Conservation (phyloP, 2,888 invertebrate species). For the Drosophila dives region DNA sequence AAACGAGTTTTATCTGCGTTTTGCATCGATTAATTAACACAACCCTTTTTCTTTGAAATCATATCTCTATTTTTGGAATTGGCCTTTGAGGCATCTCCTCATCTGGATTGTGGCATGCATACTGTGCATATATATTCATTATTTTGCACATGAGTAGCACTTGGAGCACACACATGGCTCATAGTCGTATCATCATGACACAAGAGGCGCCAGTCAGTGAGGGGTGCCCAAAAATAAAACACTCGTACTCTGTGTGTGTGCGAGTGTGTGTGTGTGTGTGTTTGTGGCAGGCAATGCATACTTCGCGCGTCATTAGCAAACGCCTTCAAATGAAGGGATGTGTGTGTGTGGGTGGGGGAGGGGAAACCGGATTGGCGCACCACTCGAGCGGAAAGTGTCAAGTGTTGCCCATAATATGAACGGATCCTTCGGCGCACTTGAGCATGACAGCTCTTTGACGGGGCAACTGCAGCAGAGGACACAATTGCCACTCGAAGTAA, state of each 20-base stretch:
- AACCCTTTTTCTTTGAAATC: background rate
- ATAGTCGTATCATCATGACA: slow-evolving; percentile 33
- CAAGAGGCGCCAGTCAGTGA: slow-evolving; percentile 59
- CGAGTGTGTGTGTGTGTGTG: slow-evolving; percentile 2
- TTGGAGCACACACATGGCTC: slow-evolving; percentile 23
- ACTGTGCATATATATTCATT: slow-evolving; percentile 35
- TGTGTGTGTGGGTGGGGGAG: background rate
- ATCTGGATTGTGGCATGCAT: slow-evolving; percentile 1
- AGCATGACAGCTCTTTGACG: slow-evolving; percentile 81
- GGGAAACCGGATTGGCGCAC: background rate
- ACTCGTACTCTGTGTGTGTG: slow-evolving; percentile 33
- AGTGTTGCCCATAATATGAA: slow-evolving; percentile 82
- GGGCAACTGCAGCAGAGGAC: slow-evolving; percentile 57
- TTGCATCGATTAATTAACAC: slow-evolving; percentile 8
- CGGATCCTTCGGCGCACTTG: slow-evolving; percentile 61
- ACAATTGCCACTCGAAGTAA: slow-evolving; percentile 80
- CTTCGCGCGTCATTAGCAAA: slow-evolving; percentile 83
- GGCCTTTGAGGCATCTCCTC: background rate
- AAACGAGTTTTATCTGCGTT: background rate
- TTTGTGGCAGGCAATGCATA: slow-evolving; percentile 64
- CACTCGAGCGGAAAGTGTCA: slow-evolving; percentile 77
- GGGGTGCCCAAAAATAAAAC: slow-evolving; percentile 67
- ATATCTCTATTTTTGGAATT: slow-evolving; percentile 15
- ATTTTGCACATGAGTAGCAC: slow-evolving; percentile 27
- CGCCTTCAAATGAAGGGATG: slow-evolving; percentile 21